A percentile compares a stretch with the other conserved stretches of the same genome.
phyloP scores from a whole-genome alignment of 1,140 invertebrate species.

The Diorhabda carinulata region DNA sequence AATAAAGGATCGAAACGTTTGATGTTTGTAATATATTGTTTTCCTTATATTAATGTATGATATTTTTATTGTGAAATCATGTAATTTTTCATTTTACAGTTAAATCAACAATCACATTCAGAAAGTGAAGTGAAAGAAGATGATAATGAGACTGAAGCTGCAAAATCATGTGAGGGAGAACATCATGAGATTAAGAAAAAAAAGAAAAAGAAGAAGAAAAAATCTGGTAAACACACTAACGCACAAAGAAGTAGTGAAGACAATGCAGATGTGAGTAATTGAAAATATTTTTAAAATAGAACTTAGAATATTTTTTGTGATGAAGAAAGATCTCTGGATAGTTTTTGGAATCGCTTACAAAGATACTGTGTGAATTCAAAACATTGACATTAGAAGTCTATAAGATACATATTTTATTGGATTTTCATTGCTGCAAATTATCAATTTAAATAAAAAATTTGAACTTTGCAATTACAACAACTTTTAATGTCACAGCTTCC shows the following conservation, averaged over 20 bases:
- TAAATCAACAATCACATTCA: slow-evolving; percentile 59
- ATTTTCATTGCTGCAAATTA: too few species aligned
- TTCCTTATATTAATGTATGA: slow-evolving; percentile 5
- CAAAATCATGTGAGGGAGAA: slow-evolving; percentile 48
- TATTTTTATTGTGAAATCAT: neutral
- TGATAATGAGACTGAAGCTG: slow-evolving; percentile 62
- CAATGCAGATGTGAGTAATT: slow-evolving; percentile 53
- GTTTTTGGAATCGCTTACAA: too few species aligned
- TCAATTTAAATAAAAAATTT: too few species aligned
- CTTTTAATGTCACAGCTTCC: neutral
- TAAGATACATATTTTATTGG: too few species aligned
- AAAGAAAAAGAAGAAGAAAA: slow-evolving; percentile 65
- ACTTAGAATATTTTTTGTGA: too few species aligned
- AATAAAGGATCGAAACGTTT: too few species aligned
- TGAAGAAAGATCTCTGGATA: too few species aligned
- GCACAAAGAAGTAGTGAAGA: slow-evolving; percentile 58
- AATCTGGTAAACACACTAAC: slow-evolving; percentile 50
- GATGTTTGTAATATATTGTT: too few species aligned
- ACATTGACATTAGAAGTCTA: too few species aligned
- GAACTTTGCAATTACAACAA: neutral
- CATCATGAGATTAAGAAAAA: slow-evolving; percentile 52
- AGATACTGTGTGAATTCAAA: too few species aligned
- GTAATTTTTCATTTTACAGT: slow-evolving; percentile 37
- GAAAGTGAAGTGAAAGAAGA: slow-evolving; percentile 70
- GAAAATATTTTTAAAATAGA: neutral